Conservation (phyloP, 2,113 vertebrate genomes). For the Oceanodroma tethys region DNA sequence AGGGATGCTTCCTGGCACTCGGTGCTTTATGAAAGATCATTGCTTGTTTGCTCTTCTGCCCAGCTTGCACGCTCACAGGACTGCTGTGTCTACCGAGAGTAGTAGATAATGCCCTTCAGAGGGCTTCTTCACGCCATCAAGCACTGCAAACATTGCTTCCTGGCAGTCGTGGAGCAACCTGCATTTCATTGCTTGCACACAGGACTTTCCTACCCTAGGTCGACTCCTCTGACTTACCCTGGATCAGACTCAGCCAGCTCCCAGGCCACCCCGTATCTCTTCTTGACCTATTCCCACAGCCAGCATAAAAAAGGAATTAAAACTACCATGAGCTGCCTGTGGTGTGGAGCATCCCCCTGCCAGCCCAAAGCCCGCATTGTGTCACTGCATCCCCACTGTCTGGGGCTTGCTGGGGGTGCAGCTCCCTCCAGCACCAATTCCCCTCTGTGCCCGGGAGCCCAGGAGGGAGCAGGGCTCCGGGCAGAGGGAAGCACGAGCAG, state of each 20-base stretch:
- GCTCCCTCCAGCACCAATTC: not conserved
- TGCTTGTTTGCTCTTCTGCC: not conserved
- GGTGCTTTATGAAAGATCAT: not conserved
- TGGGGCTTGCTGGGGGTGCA: not conserved
- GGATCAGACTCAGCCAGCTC: not conserved
- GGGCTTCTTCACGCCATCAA: not conserved
- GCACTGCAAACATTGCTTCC: not conserved
- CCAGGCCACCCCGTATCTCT: not conserved
- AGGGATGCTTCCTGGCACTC: not conserved
- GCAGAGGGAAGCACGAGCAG: not conserved
- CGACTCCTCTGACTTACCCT: not conserved
- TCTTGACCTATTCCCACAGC: not conserved
- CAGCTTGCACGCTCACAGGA: not conserved
- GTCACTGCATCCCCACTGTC: not conserved
- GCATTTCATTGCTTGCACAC: not conserved
- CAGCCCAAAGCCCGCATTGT: not conserved
- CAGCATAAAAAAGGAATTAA: not conserved
- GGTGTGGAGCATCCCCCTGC: not conserved
- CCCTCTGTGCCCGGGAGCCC: not conserved
- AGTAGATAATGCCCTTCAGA: not conserved
- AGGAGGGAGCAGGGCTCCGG: not conserved
- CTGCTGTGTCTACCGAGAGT: not conserved
- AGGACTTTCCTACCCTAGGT: not conserved
- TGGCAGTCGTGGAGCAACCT: fast-evolving
- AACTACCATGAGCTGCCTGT: too few relatives aligned